These are phyloP conservation scores for Cherax quadricarinatus DNA, from an alignment of 1,140 invertebrate species.

Conservation along the genomic window DNA sequence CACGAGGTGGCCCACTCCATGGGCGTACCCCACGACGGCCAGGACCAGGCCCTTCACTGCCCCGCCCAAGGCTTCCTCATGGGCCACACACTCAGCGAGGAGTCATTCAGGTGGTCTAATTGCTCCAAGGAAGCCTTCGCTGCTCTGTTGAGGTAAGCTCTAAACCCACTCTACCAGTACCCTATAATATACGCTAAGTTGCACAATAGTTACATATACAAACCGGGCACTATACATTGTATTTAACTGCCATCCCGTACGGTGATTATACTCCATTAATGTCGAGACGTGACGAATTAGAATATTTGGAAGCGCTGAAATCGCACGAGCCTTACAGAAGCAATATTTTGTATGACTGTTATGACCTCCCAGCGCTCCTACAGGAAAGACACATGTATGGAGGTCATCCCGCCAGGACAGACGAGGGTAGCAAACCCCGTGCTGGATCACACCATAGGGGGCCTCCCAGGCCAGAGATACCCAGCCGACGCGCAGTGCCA, in stretches of 20 bases:
- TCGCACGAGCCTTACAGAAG: too few relatives aligned
- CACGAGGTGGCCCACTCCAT: slow-evolving; percentile 63
- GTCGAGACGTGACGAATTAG: too few relatives aligned
- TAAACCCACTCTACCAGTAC: background rate
- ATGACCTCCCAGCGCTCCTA: background rate
- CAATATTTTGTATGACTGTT: too few relatives aligned
- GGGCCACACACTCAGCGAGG: slow-evolving; percentile 14
- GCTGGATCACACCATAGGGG: slow-evolving; percentile 47
- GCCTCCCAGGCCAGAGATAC: slow-evolving; percentile 46
- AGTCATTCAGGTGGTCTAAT: slow-evolving; percentile 32
- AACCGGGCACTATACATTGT: too few relatives aligned
- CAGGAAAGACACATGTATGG: slow-evolving; percentile 13
- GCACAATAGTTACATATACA: too few relatives aligned
- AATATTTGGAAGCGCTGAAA: too few relatives aligned
- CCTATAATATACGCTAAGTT: too few relatives aligned
- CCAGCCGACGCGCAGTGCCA: slow-evolving; percentile 52
- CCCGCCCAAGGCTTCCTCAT: slow-evolving; percentile 35
- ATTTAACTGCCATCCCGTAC: too few relatives aligned
- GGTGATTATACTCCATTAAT: too few relatives aligned
- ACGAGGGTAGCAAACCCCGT: too few relatives aligned
- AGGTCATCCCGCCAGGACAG: background rate
- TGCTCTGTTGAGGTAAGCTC: slow-evolving; percentile 18
- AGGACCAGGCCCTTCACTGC: background rate
- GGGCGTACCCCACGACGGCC: slow-evolving; percentile 56
- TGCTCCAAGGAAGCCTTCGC: slow-evolving; percentile 47